Base-by-base conservation (phyloP, 1,140 invertebrate species). In the Coenobita brevimanus region DNA sequence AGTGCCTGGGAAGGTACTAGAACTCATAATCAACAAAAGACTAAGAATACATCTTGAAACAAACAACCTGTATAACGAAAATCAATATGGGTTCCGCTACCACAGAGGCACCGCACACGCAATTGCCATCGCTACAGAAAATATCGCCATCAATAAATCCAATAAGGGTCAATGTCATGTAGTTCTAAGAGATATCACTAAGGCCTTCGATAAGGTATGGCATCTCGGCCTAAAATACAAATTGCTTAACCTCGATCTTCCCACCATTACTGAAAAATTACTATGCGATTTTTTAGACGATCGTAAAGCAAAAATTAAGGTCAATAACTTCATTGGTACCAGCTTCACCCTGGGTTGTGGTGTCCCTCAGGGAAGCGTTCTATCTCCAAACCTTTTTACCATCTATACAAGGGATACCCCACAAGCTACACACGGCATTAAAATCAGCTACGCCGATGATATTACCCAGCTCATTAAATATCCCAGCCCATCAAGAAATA, bases 361-460 rank as follows among this genome's bases (percentile, higher is more conserved):
- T n/a, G n/a, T n/a, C n/a, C n/a, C n/a, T n/a, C n/a, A n/a, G n/a
- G n/a, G n/a, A n/a, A n/a, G n/a, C n/a, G n/a, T n/a, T n/a, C n/a
- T n/a, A n/a, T n/a, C n/a, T n/a, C 46, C 46, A 3, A 73, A 21
- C 24, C 30, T 67, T 10, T 73, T 33, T 17, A 73, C 33, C 38
- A 33, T 73, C 1, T 73, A 30, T 30, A 73, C 69, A 6, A 10
- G 8, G 17, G 69, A 73, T 30, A 27, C 30, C 4, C 69, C 69
- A 30, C 24, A 15, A 15, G 3, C 69, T 21, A 2, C 36, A 30
- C 24, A 3, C 13, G 69, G 13, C 69, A 24, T 33, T 17, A 73
- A 73, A 3, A 73, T 73, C 69, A 13, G 13, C 3, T 73, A 73
- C 30, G 69, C 69, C 24, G 69, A 73, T 17, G 69, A 73, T 38